phyloP scores from a whole-genome alignment of 2,797 vertebrate species.

The Geotrypetes seraphini region DNA sequence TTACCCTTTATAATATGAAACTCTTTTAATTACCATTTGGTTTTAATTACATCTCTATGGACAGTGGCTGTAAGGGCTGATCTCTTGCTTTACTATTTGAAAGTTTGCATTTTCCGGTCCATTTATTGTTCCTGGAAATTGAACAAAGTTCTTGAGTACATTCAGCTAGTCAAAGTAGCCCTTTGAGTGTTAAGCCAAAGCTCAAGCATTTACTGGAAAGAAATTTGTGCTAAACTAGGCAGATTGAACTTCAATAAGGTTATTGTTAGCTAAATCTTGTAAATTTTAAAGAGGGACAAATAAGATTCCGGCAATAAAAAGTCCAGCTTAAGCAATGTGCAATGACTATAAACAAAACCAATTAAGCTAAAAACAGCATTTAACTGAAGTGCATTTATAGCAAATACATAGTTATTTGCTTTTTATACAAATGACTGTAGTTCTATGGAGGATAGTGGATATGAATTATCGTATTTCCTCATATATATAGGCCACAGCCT shows the following conservation, averaged over 20 bases:
- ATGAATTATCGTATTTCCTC: too few relatives aligned
- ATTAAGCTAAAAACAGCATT: neutral
- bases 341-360: slow-evolving; percentile 3
- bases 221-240: slow-evolving; percentile 8
- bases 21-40: too few relatives aligned
- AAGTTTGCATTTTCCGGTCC: slow-evolving; percentile 1
- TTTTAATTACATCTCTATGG: too few relatives aligned
- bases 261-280: slow-evolving; percentile 25
- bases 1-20: too few relatives aligned
- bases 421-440: neutral
- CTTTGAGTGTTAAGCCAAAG: slow-evolving; percentile 1
- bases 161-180: slow-evolving; percentile 6
- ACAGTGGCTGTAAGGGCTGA: neutral
- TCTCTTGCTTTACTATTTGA: slow-evolving; percentile 1
- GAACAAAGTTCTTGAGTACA: neutral
- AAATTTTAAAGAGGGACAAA: slow-evolving; percentile 9
- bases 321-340: neutral
- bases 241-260: slow-evolving; percentile 22
- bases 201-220: neutral
- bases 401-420: neutral
- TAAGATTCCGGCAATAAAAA: slow-evolving; percentile 1
- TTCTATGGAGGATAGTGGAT: too few relatives aligned
- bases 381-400: neutral
- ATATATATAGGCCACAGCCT: too few relatives aligned
- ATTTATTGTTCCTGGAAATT: slow-evolving; percentile 9